phyloP scores from a whole-genome alignment of 1,140 invertebrate species.

The Bemisia tabaci region DNA sequence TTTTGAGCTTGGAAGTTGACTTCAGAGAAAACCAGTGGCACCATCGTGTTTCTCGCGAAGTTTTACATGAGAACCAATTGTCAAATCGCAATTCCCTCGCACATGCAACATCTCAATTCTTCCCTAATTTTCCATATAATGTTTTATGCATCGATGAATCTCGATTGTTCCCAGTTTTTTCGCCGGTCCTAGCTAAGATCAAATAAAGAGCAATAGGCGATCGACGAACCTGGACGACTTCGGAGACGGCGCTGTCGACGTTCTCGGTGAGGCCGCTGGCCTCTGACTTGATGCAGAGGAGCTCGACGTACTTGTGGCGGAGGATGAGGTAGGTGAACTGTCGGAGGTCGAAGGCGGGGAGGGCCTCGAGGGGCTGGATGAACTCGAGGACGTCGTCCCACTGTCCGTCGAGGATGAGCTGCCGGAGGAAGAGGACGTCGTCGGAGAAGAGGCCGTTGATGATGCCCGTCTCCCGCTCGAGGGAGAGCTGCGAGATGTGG shows the following conservation, averaged over 20 bases:
- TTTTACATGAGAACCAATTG: no score
- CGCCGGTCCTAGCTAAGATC: no score
- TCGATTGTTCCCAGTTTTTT: no score
- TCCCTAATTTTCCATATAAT: no score
- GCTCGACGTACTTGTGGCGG: constrained; percentile 86
- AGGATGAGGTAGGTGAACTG: constrained; percentile 75
- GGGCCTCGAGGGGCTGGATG: constrained; percentile 79
- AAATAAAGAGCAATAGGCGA: no score
- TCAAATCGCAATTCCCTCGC: no score
- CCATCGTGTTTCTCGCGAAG: no score
- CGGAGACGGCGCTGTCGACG: constrained; percentile 83
- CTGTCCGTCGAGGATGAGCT: constrained; percentile 90
- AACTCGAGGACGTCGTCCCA: constrained; percentile 97
- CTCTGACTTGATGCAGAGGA: constrained; percentile 88
- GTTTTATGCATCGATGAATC: no score
- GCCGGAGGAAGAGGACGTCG: constrained; percentile 84
- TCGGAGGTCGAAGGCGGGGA: constrained; percentile 62
- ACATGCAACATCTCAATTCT: no score
- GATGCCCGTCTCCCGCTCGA: constrained; percentile 89
- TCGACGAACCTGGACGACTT: constrained; percentile 65
- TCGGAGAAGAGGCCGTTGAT: constrained; percentile 85
- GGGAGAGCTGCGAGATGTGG: constrained; percentile 76
- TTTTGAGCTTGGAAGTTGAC: no score
- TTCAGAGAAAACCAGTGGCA: no score
- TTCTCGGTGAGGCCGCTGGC: constrained; percentile 44